Evolutionary conservation across 2,888 invertebrate species (phyloP).

Genomic region (Lacanobia wlatinum): DNA sequence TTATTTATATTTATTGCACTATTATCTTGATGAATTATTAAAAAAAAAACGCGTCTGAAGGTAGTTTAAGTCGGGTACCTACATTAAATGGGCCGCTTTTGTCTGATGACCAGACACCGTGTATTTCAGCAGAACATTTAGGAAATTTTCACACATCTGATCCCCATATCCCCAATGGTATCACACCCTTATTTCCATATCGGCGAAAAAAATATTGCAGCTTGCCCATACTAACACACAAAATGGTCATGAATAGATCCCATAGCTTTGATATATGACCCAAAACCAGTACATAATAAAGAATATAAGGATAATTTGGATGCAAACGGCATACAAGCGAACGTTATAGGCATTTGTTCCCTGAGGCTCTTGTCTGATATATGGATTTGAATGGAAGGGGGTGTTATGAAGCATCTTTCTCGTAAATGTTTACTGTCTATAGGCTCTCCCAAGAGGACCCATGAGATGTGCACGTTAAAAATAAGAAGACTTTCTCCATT

Average conservation of each 20-base stretch:
- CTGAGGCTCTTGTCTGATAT: not conserved
- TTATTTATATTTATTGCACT: too few relatives aligned
- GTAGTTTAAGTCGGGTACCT: too few relatives aligned
- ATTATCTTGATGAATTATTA: too few relatives aligned
- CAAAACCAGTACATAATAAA: conserved; percentile 42
- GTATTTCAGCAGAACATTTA: conserved; percentile 9
- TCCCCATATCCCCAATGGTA: conserved; percentile 8
- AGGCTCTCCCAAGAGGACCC: not conserved
- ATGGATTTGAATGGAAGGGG: conserved; percentile 28
- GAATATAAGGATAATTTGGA: conserved; percentile 41
- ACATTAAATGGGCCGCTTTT: too few relatives aligned
- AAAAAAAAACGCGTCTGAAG: too few relatives aligned
- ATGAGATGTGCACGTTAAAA: not conserved
- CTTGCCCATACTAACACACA: conserved; percentile 4
- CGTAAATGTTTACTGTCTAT: conserved; percentile 25
- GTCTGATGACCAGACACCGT: too few relatives aligned
- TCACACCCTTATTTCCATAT: conserved; percentile 34
- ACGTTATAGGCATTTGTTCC: conserved; percentile 33
- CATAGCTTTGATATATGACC: conserved; percentile 44
- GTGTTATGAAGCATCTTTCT: conserved; percentile 27
- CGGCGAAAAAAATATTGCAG: conserved; percentile 18
- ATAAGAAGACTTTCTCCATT: not conserved
- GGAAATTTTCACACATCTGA: conserved; percentile 31
- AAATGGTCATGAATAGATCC: conserved; percentile 40
- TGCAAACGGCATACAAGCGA: conserved; percentile 50